A percentile compares a stretch with the other conserved stretches of the same genome.
Conservation (phyloP, 2,113 vertebrate species). For the Himantopus leucocephalus region DNA sequence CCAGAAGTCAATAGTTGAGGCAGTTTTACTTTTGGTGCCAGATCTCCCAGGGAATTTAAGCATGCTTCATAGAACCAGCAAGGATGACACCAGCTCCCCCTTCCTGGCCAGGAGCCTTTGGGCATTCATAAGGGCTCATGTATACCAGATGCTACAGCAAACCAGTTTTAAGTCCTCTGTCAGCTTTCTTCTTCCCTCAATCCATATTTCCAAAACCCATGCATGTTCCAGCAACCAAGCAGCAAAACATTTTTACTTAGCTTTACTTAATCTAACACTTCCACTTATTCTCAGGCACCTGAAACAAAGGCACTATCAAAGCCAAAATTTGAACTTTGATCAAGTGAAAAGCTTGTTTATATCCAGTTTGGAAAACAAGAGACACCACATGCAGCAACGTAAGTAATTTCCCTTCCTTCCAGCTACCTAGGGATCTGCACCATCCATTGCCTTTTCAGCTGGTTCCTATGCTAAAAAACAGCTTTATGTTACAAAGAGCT, state of each 20-base stretch:
- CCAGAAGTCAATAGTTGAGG: background rate
- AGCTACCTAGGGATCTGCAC: background rate
- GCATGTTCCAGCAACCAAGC: background rate
- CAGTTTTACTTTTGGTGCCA: background rate
- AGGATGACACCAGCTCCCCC: background rate
- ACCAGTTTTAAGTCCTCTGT: background rate
- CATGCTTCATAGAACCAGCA: background rate
- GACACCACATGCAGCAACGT: accelerated
- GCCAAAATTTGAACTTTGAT: background rate
- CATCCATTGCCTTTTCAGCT: background rate
- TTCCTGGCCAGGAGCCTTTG: background rate
- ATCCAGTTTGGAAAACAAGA: background rate
- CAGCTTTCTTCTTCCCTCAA: background rate
- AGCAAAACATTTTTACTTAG: background rate
- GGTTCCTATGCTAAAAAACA: background rate
- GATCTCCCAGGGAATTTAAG: background rate
- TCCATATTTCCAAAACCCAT: background rate
- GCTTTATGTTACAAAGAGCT: background rate
- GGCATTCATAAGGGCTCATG: background rate
- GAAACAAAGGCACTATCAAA: background rate
- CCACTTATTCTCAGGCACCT: background rate
- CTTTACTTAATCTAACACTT: background rate
- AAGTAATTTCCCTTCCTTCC: background rate
- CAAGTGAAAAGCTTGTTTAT: background rate
- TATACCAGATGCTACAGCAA: background rate